Conservation (phyloP, 2,113 vertebrate species). For the Micromys minutus region DNA sequence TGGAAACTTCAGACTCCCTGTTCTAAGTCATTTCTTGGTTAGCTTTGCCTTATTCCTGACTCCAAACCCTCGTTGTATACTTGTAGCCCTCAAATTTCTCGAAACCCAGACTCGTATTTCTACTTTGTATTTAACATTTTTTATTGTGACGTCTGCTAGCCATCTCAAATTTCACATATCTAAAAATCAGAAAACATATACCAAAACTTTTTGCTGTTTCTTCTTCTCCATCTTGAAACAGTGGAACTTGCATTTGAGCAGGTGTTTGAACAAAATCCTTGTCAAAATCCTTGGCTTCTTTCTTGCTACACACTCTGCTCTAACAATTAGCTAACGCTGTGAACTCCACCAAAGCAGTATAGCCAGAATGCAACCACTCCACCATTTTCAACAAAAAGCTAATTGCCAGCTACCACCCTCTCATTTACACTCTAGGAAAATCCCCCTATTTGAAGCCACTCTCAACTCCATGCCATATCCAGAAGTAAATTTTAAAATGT, state of each 20-base stretch:
- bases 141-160: neutral
- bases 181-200: neutral
- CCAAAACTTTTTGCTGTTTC: neutral
- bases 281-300: neutral
- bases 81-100: neutral
- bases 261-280: neutral
- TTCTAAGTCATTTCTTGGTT: neutral
- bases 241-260: neutral
- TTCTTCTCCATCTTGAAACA: neutral
- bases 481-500: slow-evolving; percentile 27
- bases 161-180: neutral
- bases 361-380: neutral
- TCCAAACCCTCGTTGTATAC: neutral
- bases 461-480: neutral
- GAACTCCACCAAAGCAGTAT: neutral
- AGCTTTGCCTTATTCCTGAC: neutral
- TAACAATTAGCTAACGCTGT: neutral
- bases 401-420: neutral
- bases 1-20: neutral
- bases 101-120: neutral
- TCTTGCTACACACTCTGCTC: neutral
- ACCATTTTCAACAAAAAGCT: neutral
- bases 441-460: neutral
- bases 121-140: neutral
- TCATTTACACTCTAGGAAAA: neutral